Base-by-base conservation (phyloP, 92 coral and sea anemone genomes). In the Zoanthus solanderi region DNA sequence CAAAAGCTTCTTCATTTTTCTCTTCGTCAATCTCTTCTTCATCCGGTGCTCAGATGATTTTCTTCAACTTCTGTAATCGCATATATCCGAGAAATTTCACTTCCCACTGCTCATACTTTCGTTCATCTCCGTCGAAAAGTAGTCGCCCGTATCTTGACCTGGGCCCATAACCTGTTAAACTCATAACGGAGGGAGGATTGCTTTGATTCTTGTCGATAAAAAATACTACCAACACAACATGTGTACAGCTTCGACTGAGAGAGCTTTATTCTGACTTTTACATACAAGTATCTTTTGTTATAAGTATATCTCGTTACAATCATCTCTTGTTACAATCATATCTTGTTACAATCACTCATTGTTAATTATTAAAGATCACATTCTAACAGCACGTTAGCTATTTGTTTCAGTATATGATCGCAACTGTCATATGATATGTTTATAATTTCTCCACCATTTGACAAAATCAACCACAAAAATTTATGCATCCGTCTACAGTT, bases 161-260 rank as follows among this genome's bases (percentile, higher is more conserved):
- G 91, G 95, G 95, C 91, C 95, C 95, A 92, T 92, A 90, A 89
- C 92, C 90, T 88, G 90, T 88, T 88, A 13, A 58, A 71, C 44
- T 89, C 83, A 85, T 85, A 75, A 78, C 54, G 86, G 76, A 18
- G 83, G 72, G 7, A 85, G 75, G 75, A 69, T 69, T 69, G 75
- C 75, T 69, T 69, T 23, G 75, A 69, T 69, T 69, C 42, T 37
- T 37, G 42, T 37, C 42, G 42, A 37, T 37, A 37, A 37, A 37
- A 37, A 37, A 37, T 37, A 28, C 8, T 2, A 69, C 44, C 17
- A 69, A 69, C 9, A 69, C 28, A 11, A 69, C 75, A 13, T 69
- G 74, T 69, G 74, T 12, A 18, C 23, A 12, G 16, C 74, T 69
- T 69, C 23, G 23, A 12, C 74, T 69, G 15, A 54, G 11, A 54